These are phyloP conservation scores for Eulemur macaco DNA, from an alignment of 2,113 vertebrate species.

Conservation along the genomic window DNA sequence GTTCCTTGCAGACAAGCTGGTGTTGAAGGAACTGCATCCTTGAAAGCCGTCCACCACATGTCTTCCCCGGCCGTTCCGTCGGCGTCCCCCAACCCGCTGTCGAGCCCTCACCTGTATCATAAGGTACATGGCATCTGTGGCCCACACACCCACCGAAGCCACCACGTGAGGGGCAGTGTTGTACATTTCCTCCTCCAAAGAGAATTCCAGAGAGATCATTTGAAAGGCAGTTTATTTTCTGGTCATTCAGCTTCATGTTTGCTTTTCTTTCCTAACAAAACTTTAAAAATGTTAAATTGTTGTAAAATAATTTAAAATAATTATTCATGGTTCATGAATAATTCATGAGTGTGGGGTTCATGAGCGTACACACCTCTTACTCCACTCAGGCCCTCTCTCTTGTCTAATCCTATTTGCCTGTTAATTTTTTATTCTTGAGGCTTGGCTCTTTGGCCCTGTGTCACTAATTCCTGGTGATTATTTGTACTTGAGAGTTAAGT, in stretches of 20 bases:
- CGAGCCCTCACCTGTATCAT: constrained; percentile 85
- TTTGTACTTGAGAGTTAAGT: too few relatives aligned
- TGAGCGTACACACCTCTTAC: rapidly evolving
- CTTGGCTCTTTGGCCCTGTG: too few relatives aligned
- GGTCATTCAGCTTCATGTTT: neutral
- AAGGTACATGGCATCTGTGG: constrained; percentile 77
- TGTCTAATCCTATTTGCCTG: rapidly evolving
- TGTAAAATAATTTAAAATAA: neutral
- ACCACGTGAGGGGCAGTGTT: rapidly evolving
- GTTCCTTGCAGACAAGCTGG: constrained; percentile 89
- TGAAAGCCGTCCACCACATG: constrained; percentile 83
- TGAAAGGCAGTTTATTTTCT: neutral
- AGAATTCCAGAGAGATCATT: neutral
- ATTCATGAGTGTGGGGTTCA: too few relatives aligned
- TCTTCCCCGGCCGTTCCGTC: constrained; percentile 78
- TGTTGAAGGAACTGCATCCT: constrained; percentile 82
- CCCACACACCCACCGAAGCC: neutral
- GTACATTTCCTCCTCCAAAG: neutral
- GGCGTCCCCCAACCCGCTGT: constrained; percentile 79
- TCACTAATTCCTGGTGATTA: too few relatives aligned
- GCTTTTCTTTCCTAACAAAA: neutral
- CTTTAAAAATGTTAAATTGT: neutral
- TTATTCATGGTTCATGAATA: too few relatives aligned
- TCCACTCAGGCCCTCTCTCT: rapidly evolving
- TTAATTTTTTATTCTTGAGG: too few relatives aligned